A percentile compares a stretch with the other conserved stretches of the same genome.
phyloP scores from a whole-genome alignment of 2,888 invertebrate species.

The Brachyopa scutellaris region DNA sequence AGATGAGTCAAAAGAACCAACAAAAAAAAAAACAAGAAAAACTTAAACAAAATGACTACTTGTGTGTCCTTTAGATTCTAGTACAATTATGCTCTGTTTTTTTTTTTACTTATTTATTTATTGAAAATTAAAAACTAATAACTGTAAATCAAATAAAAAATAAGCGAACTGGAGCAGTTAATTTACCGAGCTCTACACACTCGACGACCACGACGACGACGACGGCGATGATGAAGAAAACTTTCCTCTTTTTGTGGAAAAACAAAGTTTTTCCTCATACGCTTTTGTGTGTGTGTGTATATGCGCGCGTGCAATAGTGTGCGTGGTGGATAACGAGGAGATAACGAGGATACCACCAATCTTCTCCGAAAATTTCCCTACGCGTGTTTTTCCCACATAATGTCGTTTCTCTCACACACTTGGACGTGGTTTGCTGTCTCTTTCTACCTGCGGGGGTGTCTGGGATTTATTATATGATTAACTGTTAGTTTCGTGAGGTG shows the following conservation, averaged over 20 bases:
- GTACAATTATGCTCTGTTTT: background rate
- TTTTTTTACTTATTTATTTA: background rate
- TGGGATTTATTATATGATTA: constrained; percentile 11
- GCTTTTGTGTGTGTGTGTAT: constrained; percentile 42
- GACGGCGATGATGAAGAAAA: constrained; percentile 58
- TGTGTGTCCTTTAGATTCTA: background rate
- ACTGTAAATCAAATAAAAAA: constrained; percentile 50
- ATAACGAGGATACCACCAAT: constrained; percentile 50
- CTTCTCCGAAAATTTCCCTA: background rate
- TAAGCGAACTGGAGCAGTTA: constrained; percentile 53
- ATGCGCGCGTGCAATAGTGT: constrained; percentile 28
- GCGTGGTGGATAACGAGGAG: constrained; percentile 50
- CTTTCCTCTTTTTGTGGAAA: constrained; percentile 35
- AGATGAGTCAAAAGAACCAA: background rate
- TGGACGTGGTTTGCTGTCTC: too few species aligned
- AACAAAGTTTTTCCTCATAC: constrained; percentile 37
- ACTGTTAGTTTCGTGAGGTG: constrained; percentile 31
- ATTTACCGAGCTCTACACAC: constrained; percentile 67
- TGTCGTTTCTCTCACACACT: background rate
- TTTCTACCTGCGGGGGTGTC: too few species aligned
- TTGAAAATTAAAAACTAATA: background rate
- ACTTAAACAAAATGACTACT: background rate
- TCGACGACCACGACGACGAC: constrained; percentile 66
- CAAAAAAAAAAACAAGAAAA: background rate
- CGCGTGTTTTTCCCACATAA: constrained; percentile 16